Evolutionary conservation across 2,888 invertebrate species (phyloP).

Genomic region (Pollenia angustigena): DNA sequence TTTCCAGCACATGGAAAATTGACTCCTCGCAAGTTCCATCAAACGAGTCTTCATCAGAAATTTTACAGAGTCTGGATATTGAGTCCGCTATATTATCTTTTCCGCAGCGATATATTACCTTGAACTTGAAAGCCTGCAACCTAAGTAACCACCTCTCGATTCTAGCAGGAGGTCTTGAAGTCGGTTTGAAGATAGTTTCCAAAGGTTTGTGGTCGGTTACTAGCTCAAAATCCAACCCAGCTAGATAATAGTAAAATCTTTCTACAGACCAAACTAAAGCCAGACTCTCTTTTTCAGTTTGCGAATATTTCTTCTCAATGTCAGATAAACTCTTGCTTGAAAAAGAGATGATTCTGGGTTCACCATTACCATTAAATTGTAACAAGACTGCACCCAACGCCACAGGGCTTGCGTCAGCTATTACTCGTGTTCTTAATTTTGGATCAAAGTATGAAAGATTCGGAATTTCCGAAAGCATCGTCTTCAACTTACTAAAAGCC

Average conservation of each 20-base stretch:
- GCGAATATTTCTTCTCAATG: constrained; percentile 67
- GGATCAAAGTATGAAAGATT: constrained; percentile 78
- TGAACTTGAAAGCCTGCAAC: constrained; percentile 63
- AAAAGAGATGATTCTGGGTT: constrained; percentile 64
- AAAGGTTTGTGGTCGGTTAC: constrained; percentile 52
- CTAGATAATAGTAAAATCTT: constrained; percentile 70
- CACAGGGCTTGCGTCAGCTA: constrained; percentile 80
- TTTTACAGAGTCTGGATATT: constrained; percentile 60
- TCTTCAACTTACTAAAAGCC: constrained; percentile 76
- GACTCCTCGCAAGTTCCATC: constrained; percentile 44
- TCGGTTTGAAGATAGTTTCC: constrained; percentile 54
- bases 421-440: constrained; percentile 76
- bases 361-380: constrained; percentile 18
- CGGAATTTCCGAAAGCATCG: constrained; percentile 53
- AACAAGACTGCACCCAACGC: constrained; percentile 75
- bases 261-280: constrained; percentile 70
- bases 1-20: constrained; percentile 37
- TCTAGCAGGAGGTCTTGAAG: constrained; percentile 51
- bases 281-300: constrained; percentile 72
- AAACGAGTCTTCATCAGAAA: constrained; percentile 48
- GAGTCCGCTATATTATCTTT: constrained; percentile 65
- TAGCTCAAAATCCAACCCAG: constrained; percentile 55
- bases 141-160: constrained; percentile 44
- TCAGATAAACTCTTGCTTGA: constrained; percentile 65
- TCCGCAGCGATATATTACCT: constrained; percentile 54